Evolutionary conservation across 2,113 vertebrate genomes (phyloP).

Genomic region (Pongo abelii): DNA sequence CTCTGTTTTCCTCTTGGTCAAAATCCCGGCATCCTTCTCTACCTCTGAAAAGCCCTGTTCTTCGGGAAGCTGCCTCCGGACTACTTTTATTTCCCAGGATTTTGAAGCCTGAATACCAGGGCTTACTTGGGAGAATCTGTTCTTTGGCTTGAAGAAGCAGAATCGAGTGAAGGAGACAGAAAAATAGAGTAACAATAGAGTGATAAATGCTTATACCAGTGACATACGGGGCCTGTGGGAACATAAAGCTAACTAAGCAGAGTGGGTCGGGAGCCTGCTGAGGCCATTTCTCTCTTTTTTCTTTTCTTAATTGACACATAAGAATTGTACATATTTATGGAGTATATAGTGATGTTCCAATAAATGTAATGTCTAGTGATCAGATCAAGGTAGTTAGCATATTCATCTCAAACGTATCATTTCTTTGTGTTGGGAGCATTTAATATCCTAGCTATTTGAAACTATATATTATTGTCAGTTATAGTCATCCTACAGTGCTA

Average conservation of each 20-base stretch:
- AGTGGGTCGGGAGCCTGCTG: background rate
- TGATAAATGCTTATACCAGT: background rate
- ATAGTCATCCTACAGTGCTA: background rate
- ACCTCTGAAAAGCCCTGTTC: background rate
- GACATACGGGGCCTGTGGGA: background rate
- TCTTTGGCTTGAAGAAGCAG: background rate
- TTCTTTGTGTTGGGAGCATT: background rate
- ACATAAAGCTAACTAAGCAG: background rate
- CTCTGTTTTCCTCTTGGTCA: background rate
- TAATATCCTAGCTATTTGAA: background rate
- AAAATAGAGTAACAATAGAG: background rate
- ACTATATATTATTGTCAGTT: background rate
- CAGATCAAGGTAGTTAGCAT: background rate
- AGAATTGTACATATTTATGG: background rate
- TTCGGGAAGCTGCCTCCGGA: background rate
- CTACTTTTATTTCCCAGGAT: constrained; percentile 12
- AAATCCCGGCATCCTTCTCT: background rate
- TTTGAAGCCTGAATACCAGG: background rate
- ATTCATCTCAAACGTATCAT: background rate
- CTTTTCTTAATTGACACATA: background rate
- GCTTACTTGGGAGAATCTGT: background rate
- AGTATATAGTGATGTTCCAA: background rate
- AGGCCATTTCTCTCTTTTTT: background rate
- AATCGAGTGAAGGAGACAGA: background rate
- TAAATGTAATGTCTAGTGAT: background rate